A percentile compares a stretch with the other conserved stretches of the same genome.
These are phyloP conservation scores for Pseudorectes ferrugineus DNA, from an alignment of 2,113 vertebrate genomes.

Conservation along the genomic window DNA sequence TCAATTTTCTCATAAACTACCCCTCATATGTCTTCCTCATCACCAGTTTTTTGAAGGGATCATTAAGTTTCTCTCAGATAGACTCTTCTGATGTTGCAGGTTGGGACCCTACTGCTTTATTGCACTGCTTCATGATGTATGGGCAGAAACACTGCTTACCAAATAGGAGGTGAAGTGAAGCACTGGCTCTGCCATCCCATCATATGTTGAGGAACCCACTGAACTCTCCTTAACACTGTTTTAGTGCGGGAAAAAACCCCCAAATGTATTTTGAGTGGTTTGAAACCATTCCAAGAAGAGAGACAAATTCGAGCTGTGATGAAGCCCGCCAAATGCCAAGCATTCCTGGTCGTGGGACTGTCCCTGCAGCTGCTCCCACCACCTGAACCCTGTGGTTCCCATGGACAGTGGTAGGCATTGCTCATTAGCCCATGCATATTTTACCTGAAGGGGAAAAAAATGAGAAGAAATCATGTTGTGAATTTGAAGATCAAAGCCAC, in stretches of 20 bases:
- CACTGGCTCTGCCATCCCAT: neutral
- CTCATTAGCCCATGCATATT: neutral
- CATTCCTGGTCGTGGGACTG: neutral
- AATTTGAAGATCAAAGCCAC: neutral
- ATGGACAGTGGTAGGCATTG: fast-evolving
- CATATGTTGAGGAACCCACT: neutral
- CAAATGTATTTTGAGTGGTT: neutral
- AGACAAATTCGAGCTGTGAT: neutral
- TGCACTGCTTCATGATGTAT: neutral
- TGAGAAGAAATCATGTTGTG: neutral
- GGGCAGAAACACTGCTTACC: neutral
- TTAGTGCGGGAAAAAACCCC: neutral
- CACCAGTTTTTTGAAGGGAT: neutral
- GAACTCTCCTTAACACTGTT: neutral
- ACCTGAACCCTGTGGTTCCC: neutral
- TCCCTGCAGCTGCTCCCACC: fast-evolving
- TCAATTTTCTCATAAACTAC: neutral
- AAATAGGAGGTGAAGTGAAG: neutral
- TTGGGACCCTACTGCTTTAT: neutral
- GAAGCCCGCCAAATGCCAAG: fast-evolving
- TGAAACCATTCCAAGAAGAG: neutral
- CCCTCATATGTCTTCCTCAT: neutral
- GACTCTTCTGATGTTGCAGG: neutral
- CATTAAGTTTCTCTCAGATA: neutral
- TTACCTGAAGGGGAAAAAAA: neutral